Base-by-base conservation (phyloP, 2,888 invertebrate species). In the Tuta absoluta region DNA sequence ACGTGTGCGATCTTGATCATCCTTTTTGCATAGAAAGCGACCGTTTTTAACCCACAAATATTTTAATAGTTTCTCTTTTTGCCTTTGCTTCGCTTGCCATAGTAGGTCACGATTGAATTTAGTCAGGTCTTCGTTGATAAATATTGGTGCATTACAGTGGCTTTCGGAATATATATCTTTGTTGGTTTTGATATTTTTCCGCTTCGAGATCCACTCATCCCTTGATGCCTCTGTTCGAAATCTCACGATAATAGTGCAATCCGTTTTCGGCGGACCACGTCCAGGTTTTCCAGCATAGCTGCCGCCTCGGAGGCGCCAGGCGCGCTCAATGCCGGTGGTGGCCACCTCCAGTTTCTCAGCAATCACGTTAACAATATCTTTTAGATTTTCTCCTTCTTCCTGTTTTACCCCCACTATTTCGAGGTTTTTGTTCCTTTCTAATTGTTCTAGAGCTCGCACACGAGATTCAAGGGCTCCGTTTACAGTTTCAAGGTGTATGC, bases 371-470 rank as follows among this genome's bases (percentile, higher is more conserved):
- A 51, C 51, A 8, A 51, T 12, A 7, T 19, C 23, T 51, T 51
- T 51, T 10, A 51, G 12, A n/a, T 51, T 51, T 51, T 51, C 51
- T 8, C 19, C 14, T 19, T 51, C 51, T 4, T 51, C 12, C 7
- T 51, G 4, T 51, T 51, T 3, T 19, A 51, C 51, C 12, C 51
- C 51, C 4, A 19, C 19, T 3, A 51, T 51, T 51, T 51, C 51
- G 8, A 51, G 5, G 19, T 51, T 51, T 51, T 51, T 51, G 51
- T 19, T 21, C 19, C 51, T n/a, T 23, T 51, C 51, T 51, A 19
- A 4, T 51, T 51, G 51, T 21, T 51, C 51, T 19, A 51, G 23
- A 3, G 21, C 19, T 51, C 51, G 3, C 11, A 51, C 51, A 10
- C 51, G 51, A 10, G 21, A 4, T 12, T 51, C 51, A 11, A 51